These are phyloP conservation scores for Ceratina australensis DNA, from an alignment of 1,140 invertebrate species.

Conservation along the genomic window DNA sequence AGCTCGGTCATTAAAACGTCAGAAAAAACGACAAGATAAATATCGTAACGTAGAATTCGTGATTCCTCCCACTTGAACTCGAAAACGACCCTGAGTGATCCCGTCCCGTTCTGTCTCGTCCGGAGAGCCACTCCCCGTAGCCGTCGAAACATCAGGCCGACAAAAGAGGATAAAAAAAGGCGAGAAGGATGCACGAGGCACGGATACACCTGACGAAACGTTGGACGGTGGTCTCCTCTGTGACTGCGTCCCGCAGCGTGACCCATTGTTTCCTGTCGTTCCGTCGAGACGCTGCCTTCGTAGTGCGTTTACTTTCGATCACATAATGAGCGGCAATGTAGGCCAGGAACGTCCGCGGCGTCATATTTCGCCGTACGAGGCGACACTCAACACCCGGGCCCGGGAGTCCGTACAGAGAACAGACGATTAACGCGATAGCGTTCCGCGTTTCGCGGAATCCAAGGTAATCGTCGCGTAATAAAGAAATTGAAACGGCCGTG, in stretches of 20 bases:
- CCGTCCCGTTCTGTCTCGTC: neutral
- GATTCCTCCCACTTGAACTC: neutral
- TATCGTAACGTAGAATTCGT: neutral
- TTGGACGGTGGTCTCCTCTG: constrained; percentile 2
- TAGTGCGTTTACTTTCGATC: constrained; percentile 66
- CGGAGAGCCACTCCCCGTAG: constrained; percentile 19
- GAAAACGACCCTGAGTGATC: constrained; percentile 21
- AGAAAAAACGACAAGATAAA: neutral
- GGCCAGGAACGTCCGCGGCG: constrained; percentile 76
- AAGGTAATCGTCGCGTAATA: constrained; percentile 58
- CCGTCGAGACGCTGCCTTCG: constrained; percentile 37
- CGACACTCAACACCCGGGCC: constrained; percentile 74
- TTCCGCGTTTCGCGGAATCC: constrained; percentile 70
- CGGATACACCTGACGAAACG: constrained; percentile 39
- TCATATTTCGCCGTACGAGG: constrained; percentile 77
- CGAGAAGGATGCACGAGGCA: neutral
- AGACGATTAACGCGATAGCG: constrained; percentile 76
- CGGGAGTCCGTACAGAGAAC: constrained; percentile 69
- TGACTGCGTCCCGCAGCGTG: constrained; percentile 37
- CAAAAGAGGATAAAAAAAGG: neutral
- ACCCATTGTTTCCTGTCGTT: constrained; percentile 59
- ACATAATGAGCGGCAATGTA: constrained; percentile 74
- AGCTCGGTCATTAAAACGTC: neutral
- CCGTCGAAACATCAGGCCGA: neutral
- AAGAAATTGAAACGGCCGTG: constrained; percentile 45